Conservation (phyloP, 2,797 vertebrate species). For the Orestias chungarensis region DNA sequence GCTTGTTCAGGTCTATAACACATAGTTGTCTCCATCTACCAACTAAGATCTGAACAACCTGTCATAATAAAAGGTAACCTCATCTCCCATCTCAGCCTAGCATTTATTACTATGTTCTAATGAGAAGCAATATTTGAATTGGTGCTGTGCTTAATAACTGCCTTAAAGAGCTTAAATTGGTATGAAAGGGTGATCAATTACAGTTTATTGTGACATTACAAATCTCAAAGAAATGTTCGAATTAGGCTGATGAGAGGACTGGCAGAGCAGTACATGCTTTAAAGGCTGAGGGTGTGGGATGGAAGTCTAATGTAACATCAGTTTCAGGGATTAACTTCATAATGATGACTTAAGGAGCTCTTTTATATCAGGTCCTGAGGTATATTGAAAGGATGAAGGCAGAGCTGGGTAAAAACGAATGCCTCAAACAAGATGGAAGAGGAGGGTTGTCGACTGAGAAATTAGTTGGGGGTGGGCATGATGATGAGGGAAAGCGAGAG, state of each 20-base stretch:
- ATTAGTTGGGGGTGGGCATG: slow-evolving; percentile 15
- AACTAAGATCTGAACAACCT: neutral
- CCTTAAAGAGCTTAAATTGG: neutral
- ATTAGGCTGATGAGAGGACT: slow-evolving; percentile 35
- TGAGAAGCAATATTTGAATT: neutral
- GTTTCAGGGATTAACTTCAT: slow-evolving; percentile 58
- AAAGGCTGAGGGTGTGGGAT: slow-evolving; percentile 44
- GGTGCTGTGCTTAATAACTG: neutral
- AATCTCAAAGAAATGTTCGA: slow-evolving; percentile 10
- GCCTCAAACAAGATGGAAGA: slow-evolving; percentile 28
- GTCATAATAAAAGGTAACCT: neutral
- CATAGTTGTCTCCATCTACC: neutral
- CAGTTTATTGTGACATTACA: slow-evolving; percentile 21
- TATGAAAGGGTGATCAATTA: slow-evolving; percentile 26
- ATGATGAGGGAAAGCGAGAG: neutral
- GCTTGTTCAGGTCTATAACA: neutral
- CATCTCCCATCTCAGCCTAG: neutral
- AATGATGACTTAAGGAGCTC: slow-evolving; percentile 65
- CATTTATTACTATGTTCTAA: neutral
- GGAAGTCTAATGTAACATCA: slow-evolving; percentile 64
- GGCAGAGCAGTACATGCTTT: slow-evolving; percentile 41
- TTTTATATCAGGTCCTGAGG: slow-evolving; percentile 69
- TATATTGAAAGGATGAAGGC: slow-evolving; percentile 63
- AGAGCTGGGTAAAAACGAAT: slow-evolving; percentile 43
- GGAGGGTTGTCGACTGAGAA: slow-evolving; percentile 27